Base-by-base conservation (phyloP, 2,797 vertebrate genomes). In the Pangasius larnaudii region DNA sequence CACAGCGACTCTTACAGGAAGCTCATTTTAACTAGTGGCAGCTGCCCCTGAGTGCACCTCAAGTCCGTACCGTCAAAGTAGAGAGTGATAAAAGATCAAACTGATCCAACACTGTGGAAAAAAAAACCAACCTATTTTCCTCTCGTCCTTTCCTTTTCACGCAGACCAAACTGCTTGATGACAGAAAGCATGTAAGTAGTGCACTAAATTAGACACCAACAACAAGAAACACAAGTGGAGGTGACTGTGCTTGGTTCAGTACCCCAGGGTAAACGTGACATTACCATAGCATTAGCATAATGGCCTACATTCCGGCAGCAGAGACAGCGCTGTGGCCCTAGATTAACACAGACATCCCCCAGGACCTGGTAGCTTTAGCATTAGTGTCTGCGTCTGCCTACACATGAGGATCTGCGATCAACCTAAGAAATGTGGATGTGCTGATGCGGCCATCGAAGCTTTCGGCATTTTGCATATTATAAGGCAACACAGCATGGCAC, bases 21-120 rank as follows among this genome's bases (percentile, higher is more conserved):
- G 88, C 85, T 88, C 71, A 58, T 89, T 88, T 89, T 84, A 89
- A 91, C 86, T 85, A 79, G 90, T 85, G 78, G 85, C 87, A 88
- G 77, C 84, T 84, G 86, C 85, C 63, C 58, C 65, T 42, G 85
- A 30, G 78, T 84, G 46, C 72, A 74, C 81, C 75, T 85, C 89
- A 53, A 84, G 58, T 56, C 49, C 33, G 18, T 78, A 87, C 46
- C 27, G 36, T 67, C 33, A 84, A 86, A 88, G 86, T 67, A 1
- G 30, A 18, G 5, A 71, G 78, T 85, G 78, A 85, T 89, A 88
- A 86, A 86, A 81, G 84, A 91, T 89, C 89, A 88, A 84, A 87
- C 79, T 67, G 87, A 51, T 78, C 74, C 61, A 18, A 69, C 24
- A 11, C n/a, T 33, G n/a, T 75, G 4, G 11, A 2, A 67, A 3